Conservation (phyloP, 2,113 vertebrate species). For the Corapipo altera region DNA sequence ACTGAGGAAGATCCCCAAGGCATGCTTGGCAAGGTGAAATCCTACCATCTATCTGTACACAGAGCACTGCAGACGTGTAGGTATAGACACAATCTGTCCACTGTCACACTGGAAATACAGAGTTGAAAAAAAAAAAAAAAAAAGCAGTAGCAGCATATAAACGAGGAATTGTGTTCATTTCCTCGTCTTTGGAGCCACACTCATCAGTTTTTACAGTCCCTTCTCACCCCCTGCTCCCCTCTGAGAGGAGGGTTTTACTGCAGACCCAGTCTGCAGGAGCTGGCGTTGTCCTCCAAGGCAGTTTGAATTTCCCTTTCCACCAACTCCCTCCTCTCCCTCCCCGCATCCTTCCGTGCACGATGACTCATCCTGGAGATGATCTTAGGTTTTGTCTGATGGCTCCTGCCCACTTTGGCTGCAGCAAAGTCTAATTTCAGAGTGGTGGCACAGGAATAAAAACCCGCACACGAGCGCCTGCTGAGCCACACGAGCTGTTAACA, state of each 20-base stretch:
- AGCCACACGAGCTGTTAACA: not conserved
- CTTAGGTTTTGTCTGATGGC: constrained; percentile 7
- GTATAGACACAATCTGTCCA: not conserved
- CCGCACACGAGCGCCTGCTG: not conserved
- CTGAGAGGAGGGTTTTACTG: not conserved
- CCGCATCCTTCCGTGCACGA: not conserved
- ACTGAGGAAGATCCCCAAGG: not conserved
- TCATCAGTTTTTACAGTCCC: not conserved
- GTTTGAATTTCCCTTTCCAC: not conserved
- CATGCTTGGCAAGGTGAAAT: not conserved
- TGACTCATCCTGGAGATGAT: constrained; percentile 40
- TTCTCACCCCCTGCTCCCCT: not conserved
- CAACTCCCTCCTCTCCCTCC: not conserved
- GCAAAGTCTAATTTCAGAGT: not conserved
- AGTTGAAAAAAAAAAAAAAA: not conserved
- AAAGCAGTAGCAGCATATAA: constrained; percentile 35
- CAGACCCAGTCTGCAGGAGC: not conserved
- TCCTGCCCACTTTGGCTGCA: constrained; percentile 15
- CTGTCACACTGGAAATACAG: not conserved
- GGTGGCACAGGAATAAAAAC: not conserved
- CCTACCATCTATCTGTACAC: not conserved
- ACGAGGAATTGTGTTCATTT: not conserved
- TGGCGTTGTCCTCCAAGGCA: not conserved
- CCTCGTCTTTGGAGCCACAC: not conserved
- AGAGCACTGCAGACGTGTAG: not conserved